Base-by-base conservation (phyloP, 2,888 invertebrate species). In the Diadromus collaris region DNA sequence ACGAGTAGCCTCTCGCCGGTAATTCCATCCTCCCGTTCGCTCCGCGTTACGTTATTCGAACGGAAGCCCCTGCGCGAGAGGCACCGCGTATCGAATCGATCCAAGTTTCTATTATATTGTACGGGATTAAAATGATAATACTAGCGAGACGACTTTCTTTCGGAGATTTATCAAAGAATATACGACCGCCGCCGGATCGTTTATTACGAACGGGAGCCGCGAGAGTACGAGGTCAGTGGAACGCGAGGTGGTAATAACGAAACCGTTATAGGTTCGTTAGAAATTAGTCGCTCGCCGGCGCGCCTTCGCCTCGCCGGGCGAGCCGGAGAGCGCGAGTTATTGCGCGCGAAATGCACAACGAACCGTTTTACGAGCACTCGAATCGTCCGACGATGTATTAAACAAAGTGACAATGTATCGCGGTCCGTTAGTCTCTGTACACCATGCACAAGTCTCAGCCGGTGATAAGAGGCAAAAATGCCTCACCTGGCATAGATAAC, bases 261-360 rank as follows among this genome's bases (percentile, higher is more conserved):
- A 80, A 80, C 81, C 83, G 83, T 83, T 83, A n/a, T n/a, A 83
- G 80, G 72, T 71, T 73, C 64, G 76, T 82, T 82, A 79, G 77
- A 80, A 82, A 83, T 83, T 82, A 82, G 80, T 79, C 73, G 79
- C 77, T 78, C 65, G 80, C 61, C 74, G 76, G 76, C 78, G 79
- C 78, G 79, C 76, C 70, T 70, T 10, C 27, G 60, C 68, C 69
- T 58, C 64, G 51, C 34, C 46, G 48, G 44, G 68, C 46, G 64
- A 29, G 48, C 54, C 51, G n/a, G 71, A 51, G 54, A 34, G 38
- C 41, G 38, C 56, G 54, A 69, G 72, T 79, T 76, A 79, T 76
- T 73, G 72, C 78, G 46, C 75, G 48, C 74, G 54, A 75, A 51
- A 71, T 67, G 46, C 56, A 70, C 46, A 58, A 60, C 71, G 58